Percentiles rank a stretch among this genome's conserved stretches.
These are phyloP conservation scores for Monoplex corrugatus DNA, from an alignment of 2,888 invertebrate species.

Conservation along the genomic window DNA sequence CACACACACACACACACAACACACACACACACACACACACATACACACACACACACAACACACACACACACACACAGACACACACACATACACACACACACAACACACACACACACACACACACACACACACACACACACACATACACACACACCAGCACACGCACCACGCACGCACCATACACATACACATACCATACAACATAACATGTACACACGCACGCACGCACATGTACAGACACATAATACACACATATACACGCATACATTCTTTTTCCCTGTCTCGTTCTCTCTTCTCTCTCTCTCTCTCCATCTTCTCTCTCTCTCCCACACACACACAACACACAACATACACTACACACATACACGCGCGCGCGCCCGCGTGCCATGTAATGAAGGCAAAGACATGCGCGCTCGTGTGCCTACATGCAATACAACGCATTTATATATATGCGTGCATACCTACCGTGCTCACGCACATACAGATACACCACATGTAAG, in stretches of 20 bases:
- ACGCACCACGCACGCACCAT: neutral
- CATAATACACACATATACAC: neutral
- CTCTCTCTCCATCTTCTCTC: too few relatives aligned
- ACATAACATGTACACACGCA: neutral
- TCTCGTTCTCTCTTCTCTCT: too few relatives aligned
- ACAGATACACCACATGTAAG: too few relatives aligned
- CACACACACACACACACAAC: conserved; percentile 5
- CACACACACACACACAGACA: neutral
- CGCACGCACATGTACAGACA: neutral
- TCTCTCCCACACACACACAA: too few relatives aligned
- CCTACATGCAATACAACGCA: too few relatives aligned
- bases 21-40: neutral
- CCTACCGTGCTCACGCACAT: too few relatives aligned
- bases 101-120: neutral
- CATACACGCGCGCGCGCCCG: too few relatives aligned
- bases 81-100: neutral
- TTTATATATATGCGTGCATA: too few relatives aligned
- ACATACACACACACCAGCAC: neutral
- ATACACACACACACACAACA: neutral
- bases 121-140: neutral
- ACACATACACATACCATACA: neutral
- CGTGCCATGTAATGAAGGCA: too few relatives aligned
- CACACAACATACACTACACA: too few relatives aligned
- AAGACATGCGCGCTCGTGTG: too few relatives aligned
- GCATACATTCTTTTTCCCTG: neutral